Evolutionary conservation across 2,888 invertebrate species (phyloP).

Genomic region (Helobdella robusta): DNA sequence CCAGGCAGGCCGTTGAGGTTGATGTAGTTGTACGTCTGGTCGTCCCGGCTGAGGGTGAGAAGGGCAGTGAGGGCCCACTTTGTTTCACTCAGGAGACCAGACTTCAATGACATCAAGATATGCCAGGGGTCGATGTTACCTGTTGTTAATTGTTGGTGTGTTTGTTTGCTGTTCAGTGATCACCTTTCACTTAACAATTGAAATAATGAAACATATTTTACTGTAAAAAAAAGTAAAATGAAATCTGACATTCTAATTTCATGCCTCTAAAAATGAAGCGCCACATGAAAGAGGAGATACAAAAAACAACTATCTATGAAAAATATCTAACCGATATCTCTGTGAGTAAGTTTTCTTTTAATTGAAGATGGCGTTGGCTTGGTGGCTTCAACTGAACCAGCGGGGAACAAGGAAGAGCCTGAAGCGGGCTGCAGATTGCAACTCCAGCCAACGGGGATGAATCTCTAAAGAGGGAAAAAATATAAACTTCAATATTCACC

Average conservation of each 20-base stretch:
- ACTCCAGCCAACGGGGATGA: neutral
- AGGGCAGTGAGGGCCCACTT: constrained; percentile 95
- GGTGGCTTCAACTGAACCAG: constrained; percentile 84
- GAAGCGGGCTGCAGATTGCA: constrained; percentile 9
- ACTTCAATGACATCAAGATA: constrained; percentile 91
- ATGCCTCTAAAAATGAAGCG: neutral
- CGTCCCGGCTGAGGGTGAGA: constrained; percentile 89
- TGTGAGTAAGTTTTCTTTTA: constrained; percentile 69
- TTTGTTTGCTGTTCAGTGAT: too few species aligned
- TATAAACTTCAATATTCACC: neutral
- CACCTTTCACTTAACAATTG: too few species aligned
- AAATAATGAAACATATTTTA: neutral
- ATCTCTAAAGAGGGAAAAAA: neutral
- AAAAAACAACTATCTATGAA: neutral
- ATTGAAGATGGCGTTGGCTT: constrained; percentile 76
- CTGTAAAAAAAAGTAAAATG: neutral
- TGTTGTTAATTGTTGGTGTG: neutral
- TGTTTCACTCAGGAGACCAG: constrained; percentile 86
- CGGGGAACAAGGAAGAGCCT: constrained; percentile 65
- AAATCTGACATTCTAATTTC: neutral
- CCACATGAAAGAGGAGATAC: neutral
- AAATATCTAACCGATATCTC: constrained; percentile 55
- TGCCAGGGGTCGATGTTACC: constrained; percentile 92
- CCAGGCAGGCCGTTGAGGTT: constrained; percentile 85
- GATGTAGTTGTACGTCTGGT: constrained; percentile 82